phyloP scores from a whole-genome alignment of 2,113 vertebrate species.

The Arvicanthis niloticus region DNA sequence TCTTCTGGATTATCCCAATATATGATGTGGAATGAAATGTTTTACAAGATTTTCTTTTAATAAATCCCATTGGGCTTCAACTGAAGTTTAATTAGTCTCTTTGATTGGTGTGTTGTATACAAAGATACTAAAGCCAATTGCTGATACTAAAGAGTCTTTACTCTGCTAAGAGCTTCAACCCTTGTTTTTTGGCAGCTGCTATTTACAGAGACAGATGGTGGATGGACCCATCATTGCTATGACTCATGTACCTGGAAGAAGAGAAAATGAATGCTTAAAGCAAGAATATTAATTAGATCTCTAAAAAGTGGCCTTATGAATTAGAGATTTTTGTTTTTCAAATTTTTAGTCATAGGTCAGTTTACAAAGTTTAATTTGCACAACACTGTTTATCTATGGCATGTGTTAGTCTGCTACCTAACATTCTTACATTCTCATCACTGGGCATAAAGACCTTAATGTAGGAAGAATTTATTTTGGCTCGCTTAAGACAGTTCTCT shows the following conservation, averaged over 20 bases:
- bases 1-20: slow-evolving; percentile 69
- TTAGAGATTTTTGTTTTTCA: not conserved
- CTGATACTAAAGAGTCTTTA: slow-evolving; percentile 46
- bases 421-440: not conserved
- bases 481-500: not conserved
- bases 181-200: slow-evolving; percentile 67
- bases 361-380: not conserved
- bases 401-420: not conserved
- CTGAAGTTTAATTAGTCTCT: slow-evolving; percentile 76
- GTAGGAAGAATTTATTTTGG: not conserved
- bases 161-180: slow-evolving; percentile 53
- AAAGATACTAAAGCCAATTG: slow-evolving; percentile 54
- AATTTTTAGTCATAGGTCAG: not conserved
- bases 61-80: slow-evolving; percentile 73
- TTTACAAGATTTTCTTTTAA: slow-evolving; percentile 76
- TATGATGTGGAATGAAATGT: slow-evolving; percentile 59
- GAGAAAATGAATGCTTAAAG: slow-evolving; percentile 48
- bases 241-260: slow-evolving; percentile 42
- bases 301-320: slow-evolving; percentile 34
- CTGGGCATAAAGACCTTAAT: not conserved
- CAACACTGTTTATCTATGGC: not conserved
- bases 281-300: slow-evolving; percentile 30
- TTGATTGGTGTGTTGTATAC: slow-evolving; percentile 72
- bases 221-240: slow-evolving; percentile 49
- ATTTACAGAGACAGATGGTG: slow-evolving; percentile 77